Percentiles rank a stretch among this genome's conserved stretches.
These are phyloP conservation scores for Chelmon rostratus DNA, from an alignment of 2,797 vertebrate species.

Conservation along the genomic window DNA sequence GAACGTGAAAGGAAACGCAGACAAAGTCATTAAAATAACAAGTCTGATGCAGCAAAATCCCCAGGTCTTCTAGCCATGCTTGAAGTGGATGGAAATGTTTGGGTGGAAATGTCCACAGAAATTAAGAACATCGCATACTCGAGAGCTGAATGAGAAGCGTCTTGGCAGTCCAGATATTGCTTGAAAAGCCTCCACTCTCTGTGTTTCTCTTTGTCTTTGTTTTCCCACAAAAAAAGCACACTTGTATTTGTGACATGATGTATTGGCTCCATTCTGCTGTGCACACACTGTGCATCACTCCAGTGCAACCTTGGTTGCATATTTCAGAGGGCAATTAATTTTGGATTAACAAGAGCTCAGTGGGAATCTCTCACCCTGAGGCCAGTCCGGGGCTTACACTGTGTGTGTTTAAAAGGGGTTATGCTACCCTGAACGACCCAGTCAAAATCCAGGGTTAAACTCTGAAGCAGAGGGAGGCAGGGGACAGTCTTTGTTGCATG, in stretches of 20 bases:
- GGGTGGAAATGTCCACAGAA: conserved; percentile 19
- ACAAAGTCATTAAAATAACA: conserved; percentile 35
- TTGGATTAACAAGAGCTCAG: conserved; percentile 48
- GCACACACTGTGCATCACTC: conserved; percentile 15
- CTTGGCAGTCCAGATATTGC: conserved; percentile 21
- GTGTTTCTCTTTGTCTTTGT: conserved; percentile 16
- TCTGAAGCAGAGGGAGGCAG: neutral
- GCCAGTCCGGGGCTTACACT: conserved; percentile 9
- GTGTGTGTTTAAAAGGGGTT: conserved; percentile 19
- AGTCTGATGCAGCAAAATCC: conserved; percentile 8
- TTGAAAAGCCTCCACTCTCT: conserved; percentile 8
- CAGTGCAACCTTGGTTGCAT: conserved; percentile 14
- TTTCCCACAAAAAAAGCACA: conserved; percentile 21
- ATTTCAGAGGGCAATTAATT: conserved; percentile 56
- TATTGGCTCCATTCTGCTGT: conserved; percentile 18
- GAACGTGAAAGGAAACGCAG: conserved; percentile 22
- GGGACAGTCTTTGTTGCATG: neutral
- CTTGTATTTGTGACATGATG: conserved; percentile 17
- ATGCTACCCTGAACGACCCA: conserved; percentile 9
- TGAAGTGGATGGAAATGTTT: conserved; percentile 35
- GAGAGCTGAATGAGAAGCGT: conserved; percentile 21
- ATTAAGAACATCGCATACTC: conserved; percentile 38
- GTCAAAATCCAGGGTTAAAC: neutral
- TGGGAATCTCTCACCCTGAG: conserved; percentile 36
- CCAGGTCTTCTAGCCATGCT: neutral